Evolutionary conservation across 2,113 vertebrate genomes (phyloP).

Genomic region (Sturnus vulgaris): DNA sequence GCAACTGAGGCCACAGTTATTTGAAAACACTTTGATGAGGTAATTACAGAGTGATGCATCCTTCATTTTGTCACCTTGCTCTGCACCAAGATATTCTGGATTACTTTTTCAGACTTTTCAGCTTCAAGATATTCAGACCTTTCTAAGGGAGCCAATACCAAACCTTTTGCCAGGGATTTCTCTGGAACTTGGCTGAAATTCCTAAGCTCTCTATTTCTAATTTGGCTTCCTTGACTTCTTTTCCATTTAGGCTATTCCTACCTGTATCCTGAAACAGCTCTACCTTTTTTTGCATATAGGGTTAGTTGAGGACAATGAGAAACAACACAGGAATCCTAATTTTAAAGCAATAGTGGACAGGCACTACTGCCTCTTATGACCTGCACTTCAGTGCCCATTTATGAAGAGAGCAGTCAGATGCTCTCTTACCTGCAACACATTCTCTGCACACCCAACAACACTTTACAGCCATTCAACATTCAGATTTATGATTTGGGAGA

Average conservation of each 20-base stretch:
- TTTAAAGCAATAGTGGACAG: background rate
- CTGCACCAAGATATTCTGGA: background rate
- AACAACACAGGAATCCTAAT: background rate
- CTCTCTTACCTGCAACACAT: background rate
- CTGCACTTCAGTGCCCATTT: background rate
- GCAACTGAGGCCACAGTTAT: background rate
- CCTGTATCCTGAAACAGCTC: background rate
- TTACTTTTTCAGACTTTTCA: background rate
- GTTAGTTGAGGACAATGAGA: slow-evolving; percentile 5
- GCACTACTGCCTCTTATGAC: background rate
- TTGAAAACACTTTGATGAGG: background rate
- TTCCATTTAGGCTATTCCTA: background rate
- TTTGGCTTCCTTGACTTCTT: background rate
- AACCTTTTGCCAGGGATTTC: slow-evolving; percentile 3
- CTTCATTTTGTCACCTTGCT: background rate
- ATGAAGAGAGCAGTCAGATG: background rate
- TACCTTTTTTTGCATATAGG: background rate
- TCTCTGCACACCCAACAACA: background rate
- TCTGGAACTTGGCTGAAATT: slow-evolving; percentile 7
- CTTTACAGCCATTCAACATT: background rate
- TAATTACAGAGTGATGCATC: background rate
- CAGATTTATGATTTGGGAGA: background rate
- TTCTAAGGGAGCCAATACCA: background rate
- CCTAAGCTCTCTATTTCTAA: background rate
- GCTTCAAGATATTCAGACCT: background rate